These are phyloP conservation scores for Chaetogeoica ovagalla DNA, from an alignment of 2,888 invertebrate genomes.

Conservation along the genomic window DNA sequence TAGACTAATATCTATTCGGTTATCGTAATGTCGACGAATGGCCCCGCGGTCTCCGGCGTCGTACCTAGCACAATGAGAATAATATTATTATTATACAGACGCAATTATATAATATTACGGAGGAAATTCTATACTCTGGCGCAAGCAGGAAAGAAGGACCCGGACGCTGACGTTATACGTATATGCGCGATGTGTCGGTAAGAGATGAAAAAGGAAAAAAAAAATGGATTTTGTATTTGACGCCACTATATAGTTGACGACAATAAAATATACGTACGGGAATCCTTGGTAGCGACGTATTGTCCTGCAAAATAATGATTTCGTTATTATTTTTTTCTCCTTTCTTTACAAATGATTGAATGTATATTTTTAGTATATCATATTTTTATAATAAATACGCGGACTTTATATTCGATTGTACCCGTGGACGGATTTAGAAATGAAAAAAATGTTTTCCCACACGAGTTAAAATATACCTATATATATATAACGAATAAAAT, in stretches of 20 bases:
- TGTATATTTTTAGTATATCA: no score
- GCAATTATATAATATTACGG: not conserved
- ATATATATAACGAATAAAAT: no score
- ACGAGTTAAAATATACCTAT: no score
- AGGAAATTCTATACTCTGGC: slow-evolving; percentile 17
- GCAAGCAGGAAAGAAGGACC: not conserved
- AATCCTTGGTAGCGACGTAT: slow-evolving; percentile 4
- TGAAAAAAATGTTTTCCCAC: no score
- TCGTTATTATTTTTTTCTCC: not conserved
- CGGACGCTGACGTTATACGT: no score
- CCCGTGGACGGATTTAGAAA: no score
- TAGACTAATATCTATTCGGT: slow-evolving; percentile 40
- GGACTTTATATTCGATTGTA: no score
- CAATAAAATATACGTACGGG: not conserved
- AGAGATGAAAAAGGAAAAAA: slow-evolving; percentile 19
- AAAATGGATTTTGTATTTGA: slow-evolving; percentile 22
- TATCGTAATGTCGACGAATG: slow-evolving; percentile 5
- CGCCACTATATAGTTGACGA: slow-evolving; percentile 3
- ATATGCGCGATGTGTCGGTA: not conserved
- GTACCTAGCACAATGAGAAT: no score
- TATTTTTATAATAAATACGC: no score
- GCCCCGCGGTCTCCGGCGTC: not conserved
- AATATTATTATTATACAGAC: not conserved
- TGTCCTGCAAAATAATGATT: not conserved
- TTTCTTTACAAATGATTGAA: not conserved